These are phyloP conservation scores for Enhydra lutris DNA, from an alignment of 2,113 vertebrate species.

Conservation along the genomic window DNA sequence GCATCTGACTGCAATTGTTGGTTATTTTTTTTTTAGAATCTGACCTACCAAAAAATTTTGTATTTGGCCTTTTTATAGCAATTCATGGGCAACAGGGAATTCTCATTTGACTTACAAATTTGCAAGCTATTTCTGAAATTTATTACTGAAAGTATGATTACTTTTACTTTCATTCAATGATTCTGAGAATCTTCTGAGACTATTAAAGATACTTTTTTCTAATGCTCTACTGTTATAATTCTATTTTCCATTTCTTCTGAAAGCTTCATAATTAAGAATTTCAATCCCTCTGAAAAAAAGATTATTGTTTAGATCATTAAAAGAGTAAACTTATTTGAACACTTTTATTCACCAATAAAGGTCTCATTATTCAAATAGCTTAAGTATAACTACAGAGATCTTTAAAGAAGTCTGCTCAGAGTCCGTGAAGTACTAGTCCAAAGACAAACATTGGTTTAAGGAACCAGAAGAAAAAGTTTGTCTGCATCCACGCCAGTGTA, in stretches of 20 bases:
- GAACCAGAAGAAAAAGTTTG: not conserved
- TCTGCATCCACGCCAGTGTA: not conserved
- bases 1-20: not conserved
- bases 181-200: not conserved
- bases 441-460: not conserved
- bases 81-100: not conserved
- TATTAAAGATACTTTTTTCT: not conserved
- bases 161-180: too few relatives aligned
- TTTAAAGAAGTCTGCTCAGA: not conserved
- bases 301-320: not conserved
- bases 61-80: not conserved
- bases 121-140: not conserved
- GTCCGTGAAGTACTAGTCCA: not conserved
- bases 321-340: not conserved
- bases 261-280: not conserved
- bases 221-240: not conserved
- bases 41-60: not conserved
- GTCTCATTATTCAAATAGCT: not conserved
- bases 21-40: not conserved
- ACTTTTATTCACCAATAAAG: not conserved
- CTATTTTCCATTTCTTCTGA: not conserved
- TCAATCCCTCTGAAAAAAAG: not conserved
- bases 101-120: not conserved
- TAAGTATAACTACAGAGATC: not conserved
- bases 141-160: not conserved